Evolutionary conservation across 1,140 invertebrate species (phyloP).

Genomic region (Drosophila nasuta): DNA sequence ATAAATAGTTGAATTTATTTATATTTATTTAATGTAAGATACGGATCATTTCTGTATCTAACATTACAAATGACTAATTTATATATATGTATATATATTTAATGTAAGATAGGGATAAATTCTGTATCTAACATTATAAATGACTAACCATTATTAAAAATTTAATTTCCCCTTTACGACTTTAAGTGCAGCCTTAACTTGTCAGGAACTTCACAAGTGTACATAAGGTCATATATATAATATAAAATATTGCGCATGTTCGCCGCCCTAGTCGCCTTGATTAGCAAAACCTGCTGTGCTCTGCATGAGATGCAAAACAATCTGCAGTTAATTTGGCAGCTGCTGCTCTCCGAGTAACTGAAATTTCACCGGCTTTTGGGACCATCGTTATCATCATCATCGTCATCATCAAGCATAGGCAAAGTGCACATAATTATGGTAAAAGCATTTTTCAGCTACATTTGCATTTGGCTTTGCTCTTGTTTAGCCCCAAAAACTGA

Average conservation of each 20-base stretch:
- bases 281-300: conserved; percentile 42
- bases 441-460: conserved; percentile 35
- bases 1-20: too few species aligned
- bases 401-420: background rate
- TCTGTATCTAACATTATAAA: too few species aligned
- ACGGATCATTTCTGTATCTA: too few species aligned
- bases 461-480: conserved; percentile 40
- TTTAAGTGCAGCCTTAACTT: conserved; percentile 8
- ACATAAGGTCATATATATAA: background rate
- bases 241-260: background rate
- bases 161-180: background rate
- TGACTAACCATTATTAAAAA: background rate
- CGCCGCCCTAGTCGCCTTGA: conserved; percentile 4
- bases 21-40: too few species aligned
- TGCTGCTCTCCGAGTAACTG: conserved; percentile 16
- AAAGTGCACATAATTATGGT: conserved; percentile 48
- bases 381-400: background rate
- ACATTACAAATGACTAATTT: too few species aligned
- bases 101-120: too few species aligned
- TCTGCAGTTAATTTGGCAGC: conserved; percentile 44
- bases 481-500: background rate
- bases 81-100: too few species aligned
- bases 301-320: conserved; percentile 35
- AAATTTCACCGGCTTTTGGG: conserved; percentile 37
- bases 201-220: conserved; percentile 5